phyloP scores from a whole-genome alignment of 1,140 invertebrate genomes.

The Bombus fervidus region DNA sequence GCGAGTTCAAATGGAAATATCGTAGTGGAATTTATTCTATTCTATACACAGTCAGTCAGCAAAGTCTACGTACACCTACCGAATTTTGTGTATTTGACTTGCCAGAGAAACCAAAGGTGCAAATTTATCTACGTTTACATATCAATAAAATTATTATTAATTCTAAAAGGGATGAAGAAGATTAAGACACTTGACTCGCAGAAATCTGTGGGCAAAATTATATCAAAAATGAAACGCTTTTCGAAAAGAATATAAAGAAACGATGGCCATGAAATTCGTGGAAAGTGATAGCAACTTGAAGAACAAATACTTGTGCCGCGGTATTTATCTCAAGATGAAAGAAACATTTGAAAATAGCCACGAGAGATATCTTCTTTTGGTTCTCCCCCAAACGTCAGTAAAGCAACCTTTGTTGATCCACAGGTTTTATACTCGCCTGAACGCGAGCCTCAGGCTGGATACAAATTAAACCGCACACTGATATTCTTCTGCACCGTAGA shows the following conservation, averaged over 20 bases:
- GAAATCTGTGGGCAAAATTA: too few species aligned
- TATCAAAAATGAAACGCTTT: too few species aligned
- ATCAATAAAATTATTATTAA: too few species aligned
- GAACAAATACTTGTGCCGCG: not conserved
- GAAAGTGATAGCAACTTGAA: not conserved
- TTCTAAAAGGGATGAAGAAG: too few species aligned
- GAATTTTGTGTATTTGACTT: too few species aligned
- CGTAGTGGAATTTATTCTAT: too few species aligned
- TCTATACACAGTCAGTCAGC: too few species aligned
- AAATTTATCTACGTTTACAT: too few species aligned
- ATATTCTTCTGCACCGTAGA: constrained; percentile 44
- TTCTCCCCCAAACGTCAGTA: constrained; percentile 18
- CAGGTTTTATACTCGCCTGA: constrained; percentile 19
- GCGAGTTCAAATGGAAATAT: not conserved
- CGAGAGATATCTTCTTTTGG: constrained; percentile 15
- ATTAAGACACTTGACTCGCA: too few species aligned
- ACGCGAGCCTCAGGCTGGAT: constrained; percentile 46
- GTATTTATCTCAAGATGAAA: constrained; percentile 43
- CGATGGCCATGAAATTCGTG: not conserved
- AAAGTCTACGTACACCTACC: too few species aligned
- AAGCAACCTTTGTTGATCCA: constrained; percentile 56
- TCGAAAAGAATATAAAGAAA: not conserved
- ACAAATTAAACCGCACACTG: constrained; percentile 57
- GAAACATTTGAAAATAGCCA: constrained; percentile 37
- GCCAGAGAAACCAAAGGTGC: too few species aligned